A percentile compares a stretch with the other conserved stretches of the same genome.
Conservation (phyloP, 2,113 vertebrate genomes). For the Gopherus flavomarginatus region DNA sequence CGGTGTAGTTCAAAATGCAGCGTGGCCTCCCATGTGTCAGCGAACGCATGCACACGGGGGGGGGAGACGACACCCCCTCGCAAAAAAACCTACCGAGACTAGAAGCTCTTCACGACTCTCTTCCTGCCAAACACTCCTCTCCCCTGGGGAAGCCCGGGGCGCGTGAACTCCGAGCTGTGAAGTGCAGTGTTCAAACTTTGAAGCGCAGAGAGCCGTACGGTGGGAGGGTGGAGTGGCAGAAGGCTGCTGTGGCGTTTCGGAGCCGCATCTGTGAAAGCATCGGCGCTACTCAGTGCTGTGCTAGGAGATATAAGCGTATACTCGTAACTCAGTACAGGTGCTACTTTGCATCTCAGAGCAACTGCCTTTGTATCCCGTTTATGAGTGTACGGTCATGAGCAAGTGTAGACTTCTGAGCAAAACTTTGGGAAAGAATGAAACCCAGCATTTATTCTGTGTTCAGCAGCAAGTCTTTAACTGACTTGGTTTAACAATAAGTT, state of each 20-base stretch:
- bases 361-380: background rate
- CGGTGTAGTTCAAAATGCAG: too few species aligned
- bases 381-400: background rate
- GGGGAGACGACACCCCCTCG: accelerated
- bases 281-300: background rate
- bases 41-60: too few species aligned
- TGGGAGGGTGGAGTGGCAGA: background rate
- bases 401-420: background rate
- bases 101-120: background rate
- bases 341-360: background rate
- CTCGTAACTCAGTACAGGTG: background rate
- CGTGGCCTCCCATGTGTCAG: background rate
- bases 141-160: background rate
- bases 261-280: background rate
- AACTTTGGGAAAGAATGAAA: background rate
- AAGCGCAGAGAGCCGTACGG: background rate
- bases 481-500: background rate
- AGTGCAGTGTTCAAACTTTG: background rate
- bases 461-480: background rate
- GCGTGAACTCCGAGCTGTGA: background rate
- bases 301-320: background rate
- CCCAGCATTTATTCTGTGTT: background rate
- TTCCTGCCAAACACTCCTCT: background rate
- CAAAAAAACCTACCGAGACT: background rate
- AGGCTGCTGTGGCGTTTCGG: too few species aligned